A percentile compares a stretch with the other conserved stretches of the same genome.
Evolutionary conservation across 2,797 vertebrate species (phyloP).

Genomic region (Myoxocephalus aenaeus): DNA sequence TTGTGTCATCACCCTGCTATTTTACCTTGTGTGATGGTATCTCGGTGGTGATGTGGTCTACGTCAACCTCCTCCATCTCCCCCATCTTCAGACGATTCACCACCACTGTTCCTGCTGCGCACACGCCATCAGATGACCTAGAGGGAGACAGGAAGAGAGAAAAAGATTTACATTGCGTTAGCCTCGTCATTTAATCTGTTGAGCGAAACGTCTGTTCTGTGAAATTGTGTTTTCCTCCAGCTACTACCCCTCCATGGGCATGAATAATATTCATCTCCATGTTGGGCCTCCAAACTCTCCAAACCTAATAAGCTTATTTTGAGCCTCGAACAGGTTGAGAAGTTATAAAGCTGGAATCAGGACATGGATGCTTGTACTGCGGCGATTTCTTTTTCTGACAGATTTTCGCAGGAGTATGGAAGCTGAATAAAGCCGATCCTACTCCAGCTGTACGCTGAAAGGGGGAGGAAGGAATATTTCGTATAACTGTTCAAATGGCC

Average conservation of each 20-base stretch:
- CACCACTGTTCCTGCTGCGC: slow-evolving; percentile 91
- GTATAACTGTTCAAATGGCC: slow-evolving; percentile 56
- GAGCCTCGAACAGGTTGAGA: slow-evolving; percentile 53
- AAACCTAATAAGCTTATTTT: slow-evolving; percentile 55
- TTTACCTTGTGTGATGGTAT: slow-evolving; percentile 91
- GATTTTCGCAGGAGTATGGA: slow-evolving; percentile 38
- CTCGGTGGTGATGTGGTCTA: slow-evolving; percentile 89
- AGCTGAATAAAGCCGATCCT: slow-evolving; percentile 36
- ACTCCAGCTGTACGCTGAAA: slow-evolving; percentile 25
- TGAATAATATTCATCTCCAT: slow-evolving; percentile 35
- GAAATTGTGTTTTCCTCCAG: slow-evolving; percentile 30
- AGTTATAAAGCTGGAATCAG: slow-evolving; percentile 51
- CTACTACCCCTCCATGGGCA: slow-evolving; percentile 10
- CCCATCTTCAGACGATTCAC: slow-evolving; percentile 95
- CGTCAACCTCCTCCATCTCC: slow-evolving; percentile 91
- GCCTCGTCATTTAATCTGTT: slow-evolving; percentile 30
- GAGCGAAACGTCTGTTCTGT: slow-evolving; percentile 30
- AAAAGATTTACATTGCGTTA: slow-evolving; percentile 7
- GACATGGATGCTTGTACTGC: slow-evolving; percentile 35
- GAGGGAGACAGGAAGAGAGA: slow-evolving; percentile 25
- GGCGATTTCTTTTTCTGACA: slow-evolving; percentile 42
- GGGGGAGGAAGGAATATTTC: slow-evolving; percentile 39
- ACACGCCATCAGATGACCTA: slow-evolving; percentile 95
- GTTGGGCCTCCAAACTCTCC: slow-evolving; percentile 13
- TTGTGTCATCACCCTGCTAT: background rate